These are phyloP conservation scores for Rhinophrynus dorsalis DNA, from an alignment of 2,797 vertebrate genomes.

Conservation along the genomic window DNA sequence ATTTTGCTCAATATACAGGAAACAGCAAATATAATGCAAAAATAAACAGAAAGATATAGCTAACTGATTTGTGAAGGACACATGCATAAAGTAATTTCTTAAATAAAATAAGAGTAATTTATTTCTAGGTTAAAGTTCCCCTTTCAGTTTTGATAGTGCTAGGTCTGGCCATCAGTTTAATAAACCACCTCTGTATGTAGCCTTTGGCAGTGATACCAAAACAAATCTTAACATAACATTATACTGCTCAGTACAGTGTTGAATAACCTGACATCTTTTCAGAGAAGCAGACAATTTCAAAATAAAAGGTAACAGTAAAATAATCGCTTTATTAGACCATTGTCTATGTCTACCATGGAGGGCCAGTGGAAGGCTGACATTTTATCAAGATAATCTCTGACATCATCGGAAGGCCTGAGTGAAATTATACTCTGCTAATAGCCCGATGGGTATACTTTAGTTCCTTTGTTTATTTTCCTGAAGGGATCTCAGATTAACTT, in stretches of 20 bases:
- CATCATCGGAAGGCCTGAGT: slow-evolving; percentile 42
- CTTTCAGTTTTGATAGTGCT: too few species aligned
- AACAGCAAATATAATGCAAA: too few species aligned
- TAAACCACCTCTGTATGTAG: slow-evolving; percentile 27
- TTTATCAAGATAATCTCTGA: slow-evolving; percentile 53
- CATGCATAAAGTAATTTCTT: too few species aligned
- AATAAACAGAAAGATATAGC: too few species aligned
- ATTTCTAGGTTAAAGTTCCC: too few species aligned
- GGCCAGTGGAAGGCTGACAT: slow-evolving; percentile 9
- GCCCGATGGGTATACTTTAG: slow-evolving; percentile 41
- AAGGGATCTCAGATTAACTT: slow-evolving; percentile 46
- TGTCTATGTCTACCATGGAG: background rate
- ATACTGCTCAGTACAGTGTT: background rate
- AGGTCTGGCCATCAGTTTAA: background rate
- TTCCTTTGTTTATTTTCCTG: slow-evolving; percentile 55
- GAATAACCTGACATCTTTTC: background rate
- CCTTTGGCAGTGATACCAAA: slow-evolving; percentile 28
- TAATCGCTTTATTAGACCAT: slow-evolving; percentile 30
- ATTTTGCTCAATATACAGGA: too few species aligned
- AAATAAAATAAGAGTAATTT: background rate
- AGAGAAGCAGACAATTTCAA: slow-evolving; percentile 14
- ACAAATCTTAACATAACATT: slow-evolving; percentile 14
- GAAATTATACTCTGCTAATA: slow-evolving; percentile 52
- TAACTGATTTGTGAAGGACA: too few species aligned
- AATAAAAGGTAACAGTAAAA: slow-evolving; percentile 24